Base-by-base conservation (phyloP, 2,888 invertebrate genomes). In the Ennomos quercinarius region DNA sequence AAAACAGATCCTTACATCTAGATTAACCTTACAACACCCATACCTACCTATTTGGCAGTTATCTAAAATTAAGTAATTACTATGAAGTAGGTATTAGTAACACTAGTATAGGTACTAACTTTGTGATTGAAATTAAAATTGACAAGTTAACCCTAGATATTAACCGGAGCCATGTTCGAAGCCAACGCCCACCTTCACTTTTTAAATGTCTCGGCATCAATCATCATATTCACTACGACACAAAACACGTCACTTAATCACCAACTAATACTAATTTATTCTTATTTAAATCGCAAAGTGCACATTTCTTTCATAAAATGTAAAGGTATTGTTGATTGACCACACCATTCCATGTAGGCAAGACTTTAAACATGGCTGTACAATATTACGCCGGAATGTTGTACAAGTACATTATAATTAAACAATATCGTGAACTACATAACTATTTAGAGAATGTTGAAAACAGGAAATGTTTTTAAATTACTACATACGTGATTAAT, bases 11-110 rank as follows among this genome's bases (percentile, higher is more conserved):
- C 67, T 69, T 67, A 67, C 9, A 53, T 47, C 64, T 67, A 69
- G 36, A 61, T 76, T 72, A 72, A 84, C 83, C 84, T 84, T 86
- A 89, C 84, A 87, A 90, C 88, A 91, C 79, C 82, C 83, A 88
- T 78, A 82, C 78, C 83, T 78, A 82, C 78, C 83, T 89, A 89
- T 91, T 91, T 91, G 91, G 90, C 91, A 91, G 91, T 91, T 83
- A 87, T 78, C 87, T 88, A 89, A 87, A 74, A 81, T 78, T 80
- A 67, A 54, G 54, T 57, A 46, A 50, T 61, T 67, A 63, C 78
- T 82, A 83, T 80, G 76, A 77, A 68, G 44, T 64, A 68, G 58
- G 67, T 73, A 62, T 9, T 8, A 75, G 76, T 77, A 78, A 75
- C 77, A 72, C 67, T 77, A 77, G 50, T 66, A 67, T 70, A 73